Percentiles rank a stretch among this genome's conserved stretches.
These are phyloP conservation scores for Sogatella furcifera DNA, from an alignment of 1,140 invertebrate species.

Conservation along the genomic window DNA sequence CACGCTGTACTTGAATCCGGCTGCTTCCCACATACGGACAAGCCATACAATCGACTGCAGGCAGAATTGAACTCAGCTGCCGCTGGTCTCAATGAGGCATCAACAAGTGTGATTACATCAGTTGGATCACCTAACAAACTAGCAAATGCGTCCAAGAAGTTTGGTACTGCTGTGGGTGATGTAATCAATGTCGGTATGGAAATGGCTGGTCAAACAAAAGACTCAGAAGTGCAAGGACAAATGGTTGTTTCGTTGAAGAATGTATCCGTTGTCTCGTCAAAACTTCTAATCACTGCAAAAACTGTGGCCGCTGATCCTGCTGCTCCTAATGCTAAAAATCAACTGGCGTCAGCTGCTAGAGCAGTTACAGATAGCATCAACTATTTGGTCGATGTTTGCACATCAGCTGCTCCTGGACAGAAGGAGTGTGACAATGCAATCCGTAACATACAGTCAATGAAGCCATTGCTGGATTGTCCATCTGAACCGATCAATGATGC, in stretches of 20 bases:
- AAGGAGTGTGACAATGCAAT: constrained; percentile 95
- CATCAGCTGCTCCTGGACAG: constrained; percentile 67
- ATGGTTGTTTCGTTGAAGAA: constrained; percentile 80
- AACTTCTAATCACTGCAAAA: constrained; percentile 78
- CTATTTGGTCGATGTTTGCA: constrained; percentile 64
- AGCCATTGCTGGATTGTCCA: constrained; percentile 73
- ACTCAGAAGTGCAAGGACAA: constrained; percentile 53
- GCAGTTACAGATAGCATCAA: constrained; percentile 90
- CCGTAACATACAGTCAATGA: constrained; percentile 80
- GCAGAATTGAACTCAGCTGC: constrained; percentile 73
- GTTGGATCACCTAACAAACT: constrained; percentile 54
- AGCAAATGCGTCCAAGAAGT: constrained; percentile 60
- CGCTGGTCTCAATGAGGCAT: constrained; percentile 67
- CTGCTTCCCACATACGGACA: constrained; percentile 58
- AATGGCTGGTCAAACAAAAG: constrained; percentile 66
- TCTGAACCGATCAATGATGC: constrained; percentile 78
- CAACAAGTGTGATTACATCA: constrained; percentile 63
- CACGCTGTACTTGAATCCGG: constrained; percentile 58
- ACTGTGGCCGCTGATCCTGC: constrained; percentile 78
- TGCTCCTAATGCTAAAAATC: constrained; percentile 83
- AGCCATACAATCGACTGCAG: constrained; percentile 74
- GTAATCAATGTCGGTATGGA: constrained; percentile 67
- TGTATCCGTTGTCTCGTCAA: constrained; percentile 78
- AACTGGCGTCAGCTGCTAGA: constrained; percentile 67
- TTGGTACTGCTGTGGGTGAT: constrained; percentile 67